Percentiles rank a stretch among this genome's conserved stretches.
These are phyloP conservation scores for Triplophysa tibetana DNA, from an alignment of 2,113 vertebrate genomes.

Conservation along the genomic window DNA sequence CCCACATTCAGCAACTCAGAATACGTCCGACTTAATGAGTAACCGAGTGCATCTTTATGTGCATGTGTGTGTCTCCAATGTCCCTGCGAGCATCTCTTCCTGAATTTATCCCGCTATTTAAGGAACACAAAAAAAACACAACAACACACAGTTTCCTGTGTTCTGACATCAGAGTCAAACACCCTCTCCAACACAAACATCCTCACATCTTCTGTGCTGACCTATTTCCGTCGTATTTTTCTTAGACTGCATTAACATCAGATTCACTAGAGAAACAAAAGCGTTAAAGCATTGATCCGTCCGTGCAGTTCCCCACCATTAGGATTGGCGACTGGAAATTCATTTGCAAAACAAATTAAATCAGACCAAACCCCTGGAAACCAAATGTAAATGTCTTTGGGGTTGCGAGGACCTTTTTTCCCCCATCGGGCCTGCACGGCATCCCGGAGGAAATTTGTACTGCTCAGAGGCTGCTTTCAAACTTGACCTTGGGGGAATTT, in stretches of 20 bases:
- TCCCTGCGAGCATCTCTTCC: slow-evolving; percentile 7
- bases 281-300: neutral
- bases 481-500: no score
- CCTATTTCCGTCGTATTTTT: slow-evolving; percentile 9
- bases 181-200: slow-evolving; percentile 24
- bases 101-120: slow-evolving; percentile 20
- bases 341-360: slow-evolving; percentile 41
- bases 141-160: slow-evolving; percentile 3
- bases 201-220: neutral
- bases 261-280: neutral
- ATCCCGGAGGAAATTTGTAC: neutral
- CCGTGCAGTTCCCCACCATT: neutral
- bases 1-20: slow-evolving; percentile 16
- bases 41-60: neutral
- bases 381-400: neutral
- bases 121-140: neutral
- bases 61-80: neutral
- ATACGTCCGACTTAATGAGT: slow-evolving; percentile 22
- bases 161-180: slow-evolving; percentile 23
- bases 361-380: slow-evolving; percentile 21
- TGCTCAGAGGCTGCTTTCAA: neutral
- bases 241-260: neutral
- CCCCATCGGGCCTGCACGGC: neutral
- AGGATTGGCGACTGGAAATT: neutral
- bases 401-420: neutral